Evolutionary conservation across 2,888 invertebrate species (phyloP).

Genomic region (Cancer borealis): DNA sequence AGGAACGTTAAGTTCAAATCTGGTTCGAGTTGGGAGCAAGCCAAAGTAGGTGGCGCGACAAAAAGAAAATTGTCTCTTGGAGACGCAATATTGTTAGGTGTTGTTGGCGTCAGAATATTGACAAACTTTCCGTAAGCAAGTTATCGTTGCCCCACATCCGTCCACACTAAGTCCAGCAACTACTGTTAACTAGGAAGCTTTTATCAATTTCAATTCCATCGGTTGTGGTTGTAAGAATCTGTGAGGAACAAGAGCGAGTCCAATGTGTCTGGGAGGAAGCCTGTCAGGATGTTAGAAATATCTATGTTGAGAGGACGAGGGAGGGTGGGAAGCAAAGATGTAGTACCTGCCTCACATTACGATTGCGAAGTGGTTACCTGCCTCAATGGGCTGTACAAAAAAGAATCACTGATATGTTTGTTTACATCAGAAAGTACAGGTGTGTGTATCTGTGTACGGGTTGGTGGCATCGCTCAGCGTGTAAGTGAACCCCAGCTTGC

Average conservation of each 20-base stretch:
- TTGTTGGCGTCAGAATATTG: neutral
- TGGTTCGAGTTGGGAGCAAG: neutral
- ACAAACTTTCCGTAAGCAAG: neutral
- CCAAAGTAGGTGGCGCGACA: neutral
- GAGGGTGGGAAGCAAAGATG: neutral
- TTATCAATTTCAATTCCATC: neutral
- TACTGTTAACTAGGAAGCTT: neutral
- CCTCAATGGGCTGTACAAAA: neutral
- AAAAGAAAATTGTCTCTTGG: neutral
- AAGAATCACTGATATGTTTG: conserved; percentile 8
- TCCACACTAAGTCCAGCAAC: neutral
- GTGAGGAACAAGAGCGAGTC: neutral
- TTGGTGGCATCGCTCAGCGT: neutral
- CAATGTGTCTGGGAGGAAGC: neutral
- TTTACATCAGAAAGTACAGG: neutral
- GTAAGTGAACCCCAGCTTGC: neutral
- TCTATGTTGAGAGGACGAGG: neutral
- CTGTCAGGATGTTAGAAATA: neutral
- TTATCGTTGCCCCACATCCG: neutral
- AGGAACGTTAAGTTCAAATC: neutral
- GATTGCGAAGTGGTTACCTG: neutral
- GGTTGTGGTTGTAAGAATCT: neutral
- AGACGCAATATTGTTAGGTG: neutral
- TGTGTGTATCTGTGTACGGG: neutral
- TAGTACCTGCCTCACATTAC: conserved; percentile 12